These are phyloP conservation scores for Hydrolagus affinis DNA, from an alignment of 2,113 vertebrate genomes.

Conservation along the genomic window DNA sequence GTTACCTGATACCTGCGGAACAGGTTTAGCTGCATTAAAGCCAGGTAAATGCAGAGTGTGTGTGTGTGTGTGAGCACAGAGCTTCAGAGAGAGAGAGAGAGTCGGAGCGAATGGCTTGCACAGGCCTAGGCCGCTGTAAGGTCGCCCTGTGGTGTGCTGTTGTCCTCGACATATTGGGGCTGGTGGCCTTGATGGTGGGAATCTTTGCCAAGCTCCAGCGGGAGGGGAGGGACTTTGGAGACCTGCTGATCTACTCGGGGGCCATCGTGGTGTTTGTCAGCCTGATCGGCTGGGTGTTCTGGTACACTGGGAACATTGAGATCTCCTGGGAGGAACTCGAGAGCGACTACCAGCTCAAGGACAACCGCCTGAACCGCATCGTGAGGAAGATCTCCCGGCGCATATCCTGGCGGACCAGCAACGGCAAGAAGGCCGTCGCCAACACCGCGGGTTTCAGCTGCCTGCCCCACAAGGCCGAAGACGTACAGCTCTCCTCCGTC, in stretches of 20 bases:
- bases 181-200: constrained; percentile 61
- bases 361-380: constrained; percentile 37
- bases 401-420: not conserved
- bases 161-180: constrained; percentile 67
- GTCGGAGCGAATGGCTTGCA: constrained; percentile 42
- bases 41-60: no score
- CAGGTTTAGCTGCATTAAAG: no score
- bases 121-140: constrained; percentile 68
- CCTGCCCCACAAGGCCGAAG: no score
- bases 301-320: constrained; percentile 86
- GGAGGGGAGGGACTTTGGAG: constrained; percentile 68
- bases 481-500: no score
- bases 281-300: constrained; percentile 75
- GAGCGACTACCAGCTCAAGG: constrained; percentile 48
- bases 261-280: constrained; percentile 71
- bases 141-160: constrained; percentile 67
- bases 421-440: not conserved
- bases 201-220: constrained; percentile 71
- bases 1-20: no score
- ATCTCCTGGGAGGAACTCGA: constrained; percentile 51
- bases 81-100: no score
- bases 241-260: constrained; percentile 73
- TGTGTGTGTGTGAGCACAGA: no score
- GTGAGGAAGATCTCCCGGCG: not conserved
- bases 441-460: no score